phyloP scores from a whole-genome alignment of 2,113 vertebrate genomes.

The Microtus oregoni region DNA sequence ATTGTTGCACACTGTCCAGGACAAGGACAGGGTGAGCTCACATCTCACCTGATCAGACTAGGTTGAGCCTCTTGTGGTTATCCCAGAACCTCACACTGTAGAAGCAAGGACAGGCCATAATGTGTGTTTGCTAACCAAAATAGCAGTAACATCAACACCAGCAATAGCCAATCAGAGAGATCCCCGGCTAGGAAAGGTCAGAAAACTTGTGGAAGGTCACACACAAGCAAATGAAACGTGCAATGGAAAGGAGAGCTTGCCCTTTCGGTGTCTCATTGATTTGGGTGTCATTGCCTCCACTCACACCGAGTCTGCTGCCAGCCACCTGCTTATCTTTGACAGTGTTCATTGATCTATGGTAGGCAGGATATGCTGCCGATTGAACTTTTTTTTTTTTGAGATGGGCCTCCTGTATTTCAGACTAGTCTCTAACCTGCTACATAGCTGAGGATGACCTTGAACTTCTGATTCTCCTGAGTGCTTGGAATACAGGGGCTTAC shows the following conservation, averaged over 20 bases:
- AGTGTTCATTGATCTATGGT: neutral
- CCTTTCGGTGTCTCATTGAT: neutral
- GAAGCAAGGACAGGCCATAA: neutral
- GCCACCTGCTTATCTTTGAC: neutral
- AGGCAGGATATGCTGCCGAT: neutral
- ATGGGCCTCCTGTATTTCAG: neutral
- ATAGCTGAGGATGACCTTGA: neutral
- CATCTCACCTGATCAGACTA: neutral
- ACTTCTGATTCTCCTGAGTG: neutral
- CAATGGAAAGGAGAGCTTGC: neutral
- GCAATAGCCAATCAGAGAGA: neutral
- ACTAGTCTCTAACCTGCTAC: neutral
- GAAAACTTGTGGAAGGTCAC: neutral
- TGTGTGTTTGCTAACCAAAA: neutral
- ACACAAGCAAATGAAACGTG: neutral
- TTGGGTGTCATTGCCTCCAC: neutral
- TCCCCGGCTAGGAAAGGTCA: neutral
- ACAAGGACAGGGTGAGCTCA: neutral
- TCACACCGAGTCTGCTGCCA: neutral
- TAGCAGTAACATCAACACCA: neutral
- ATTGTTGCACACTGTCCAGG: neutral
- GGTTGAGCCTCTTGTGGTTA: neutral
- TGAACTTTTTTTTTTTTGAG: neutral
- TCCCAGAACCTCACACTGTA: slow-evolving; percentile 50
- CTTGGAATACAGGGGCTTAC: neutral